Percentiles rank a stretch among this genome's conserved stretches.
These are phyloP conservation scores for Chinchilla lanigera DNA, from an alignment of 2,113 vertebrate genomes.

Conservation along the genomic window DNA sequence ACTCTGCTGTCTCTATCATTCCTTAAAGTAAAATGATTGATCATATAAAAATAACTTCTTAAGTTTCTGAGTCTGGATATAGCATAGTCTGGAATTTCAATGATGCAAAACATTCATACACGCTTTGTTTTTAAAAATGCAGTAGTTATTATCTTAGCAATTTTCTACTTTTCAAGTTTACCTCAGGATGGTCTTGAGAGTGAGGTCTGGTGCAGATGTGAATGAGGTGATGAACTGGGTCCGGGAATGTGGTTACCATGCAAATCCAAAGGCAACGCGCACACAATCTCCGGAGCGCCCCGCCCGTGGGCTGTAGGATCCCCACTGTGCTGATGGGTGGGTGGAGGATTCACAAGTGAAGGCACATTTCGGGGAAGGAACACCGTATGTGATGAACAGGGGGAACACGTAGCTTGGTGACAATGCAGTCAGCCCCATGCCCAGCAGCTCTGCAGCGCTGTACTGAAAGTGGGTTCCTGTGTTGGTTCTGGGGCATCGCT, in stretches of 20 bases:
- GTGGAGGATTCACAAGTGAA: background rate
- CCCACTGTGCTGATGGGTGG: background rate
- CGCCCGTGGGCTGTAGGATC: background rate
- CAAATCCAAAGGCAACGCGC: background rate
- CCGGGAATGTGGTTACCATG: no score
- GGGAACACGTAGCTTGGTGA: background rate
- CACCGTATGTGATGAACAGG: background rate
- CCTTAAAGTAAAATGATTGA: background rate
- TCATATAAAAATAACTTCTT: background rate
- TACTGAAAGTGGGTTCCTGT: background rate
- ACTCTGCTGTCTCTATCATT: background rate
- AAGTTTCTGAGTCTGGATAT: background rate
- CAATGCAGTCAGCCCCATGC: background rate
- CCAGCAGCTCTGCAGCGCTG: background rate
- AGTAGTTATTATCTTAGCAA: background rate
- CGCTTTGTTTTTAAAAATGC: background rate
- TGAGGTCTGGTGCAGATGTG: background rate
- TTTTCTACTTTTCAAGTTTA: conserved; percentile 17
- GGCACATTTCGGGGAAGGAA: background rate
- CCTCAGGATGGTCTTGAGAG: background rate
- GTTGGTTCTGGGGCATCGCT: background rate
- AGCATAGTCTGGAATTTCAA: background rate
- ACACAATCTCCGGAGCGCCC: background rate
- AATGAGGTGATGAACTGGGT: no score
- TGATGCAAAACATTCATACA: background rate